Evolutionary conservation across 2,113 vertebrate species (phyloP).

Genomic region (Paedocypris sp.): DNA sequence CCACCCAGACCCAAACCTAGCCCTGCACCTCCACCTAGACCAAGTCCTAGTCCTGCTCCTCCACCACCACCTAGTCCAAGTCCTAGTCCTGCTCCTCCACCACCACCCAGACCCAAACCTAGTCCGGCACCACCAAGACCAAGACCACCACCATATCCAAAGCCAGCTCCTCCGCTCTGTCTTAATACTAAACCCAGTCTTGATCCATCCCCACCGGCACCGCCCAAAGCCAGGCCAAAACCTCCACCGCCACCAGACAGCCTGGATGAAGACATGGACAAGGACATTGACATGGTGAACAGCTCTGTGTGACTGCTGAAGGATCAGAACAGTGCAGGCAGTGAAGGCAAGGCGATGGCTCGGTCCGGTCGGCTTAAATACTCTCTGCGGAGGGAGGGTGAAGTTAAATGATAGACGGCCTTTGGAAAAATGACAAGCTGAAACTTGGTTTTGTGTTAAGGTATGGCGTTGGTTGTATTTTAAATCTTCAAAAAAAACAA

Average conservation of each 20-base stretch:
- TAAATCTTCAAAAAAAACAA: not conserved
- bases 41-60: constrained; percentile 6
- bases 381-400: not conserved
- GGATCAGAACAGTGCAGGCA: not conserved
- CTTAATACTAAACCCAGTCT: constrained; percentile 11
- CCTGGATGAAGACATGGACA: constrained; percentile 28
- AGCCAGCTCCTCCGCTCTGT: not conserved
- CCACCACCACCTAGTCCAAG: not conserved
- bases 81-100: not conserved
- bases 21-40: constrained; percentile 9
- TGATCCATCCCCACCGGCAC: not conserved
- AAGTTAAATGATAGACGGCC: not conserved
- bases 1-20: constrained; percentile 22
- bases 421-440: not conserved
- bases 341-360: not conserved
- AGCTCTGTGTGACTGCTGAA: not conserved
- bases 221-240: not conserved
- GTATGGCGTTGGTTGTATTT: constrained; percentile 5
- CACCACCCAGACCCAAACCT: not conserved
- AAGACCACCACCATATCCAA: not conserved
- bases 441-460: not conserved
- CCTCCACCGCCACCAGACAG: constrained; percentile 24
- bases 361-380: constrained; percentile 8
- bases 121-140: not conserved
- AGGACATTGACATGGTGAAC: constrained; percentile 29